Conservation (phyloP, 1,140 invertebrate genomes). For the Centruroides vittatus region DNA sequence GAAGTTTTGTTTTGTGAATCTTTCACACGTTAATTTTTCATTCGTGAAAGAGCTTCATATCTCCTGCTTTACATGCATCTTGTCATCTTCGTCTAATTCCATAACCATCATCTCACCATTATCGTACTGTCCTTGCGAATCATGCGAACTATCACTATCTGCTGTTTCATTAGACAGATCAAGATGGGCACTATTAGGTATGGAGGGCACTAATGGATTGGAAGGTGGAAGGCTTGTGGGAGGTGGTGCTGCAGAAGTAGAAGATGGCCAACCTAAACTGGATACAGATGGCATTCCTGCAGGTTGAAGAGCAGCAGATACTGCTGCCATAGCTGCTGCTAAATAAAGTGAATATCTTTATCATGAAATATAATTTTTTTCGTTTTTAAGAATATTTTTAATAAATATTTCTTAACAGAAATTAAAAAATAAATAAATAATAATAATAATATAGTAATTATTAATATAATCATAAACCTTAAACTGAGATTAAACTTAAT, state of each 20-base stretch:
- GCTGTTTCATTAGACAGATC: conserved; percentile 15
- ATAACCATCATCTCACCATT: conserved; percentile 16
- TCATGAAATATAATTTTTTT: not conserved
- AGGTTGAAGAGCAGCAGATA: conserved; percentile 8
- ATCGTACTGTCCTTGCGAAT: conserved; percentile 14
- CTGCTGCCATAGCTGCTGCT: conserved; percentile 16
- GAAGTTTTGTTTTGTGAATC: too few species aligned
- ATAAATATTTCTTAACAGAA: too few species aligned
- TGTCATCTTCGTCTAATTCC: conserved; percentile 11
- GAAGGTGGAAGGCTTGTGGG: conserved; percentile 16
- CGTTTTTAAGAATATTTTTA: too few species aligned
- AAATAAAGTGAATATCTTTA: not conserved
- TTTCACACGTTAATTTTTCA: not conserved
- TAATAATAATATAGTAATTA: too few species aligned
- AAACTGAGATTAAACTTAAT: too few species aligned
- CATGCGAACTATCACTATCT: conserved; percentile 13
- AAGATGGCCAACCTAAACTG: conserved; percentile 12
- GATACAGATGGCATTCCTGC: conserved; percentile 8
- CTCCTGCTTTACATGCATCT: conserved; percentile 15
- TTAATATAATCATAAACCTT: too few species aligned
- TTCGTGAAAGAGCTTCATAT: conserved; percentile 3
- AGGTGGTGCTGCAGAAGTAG: conserved; percentile 18
- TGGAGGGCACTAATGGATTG: too few species aligned
- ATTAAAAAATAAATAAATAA: too few species aligned
- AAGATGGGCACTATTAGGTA: conserved; percentile 8